Evolutionary conservation across 2,797 vertebrate genomes (phyloP).

Genomic region (Delichon dasypus): DNA sequence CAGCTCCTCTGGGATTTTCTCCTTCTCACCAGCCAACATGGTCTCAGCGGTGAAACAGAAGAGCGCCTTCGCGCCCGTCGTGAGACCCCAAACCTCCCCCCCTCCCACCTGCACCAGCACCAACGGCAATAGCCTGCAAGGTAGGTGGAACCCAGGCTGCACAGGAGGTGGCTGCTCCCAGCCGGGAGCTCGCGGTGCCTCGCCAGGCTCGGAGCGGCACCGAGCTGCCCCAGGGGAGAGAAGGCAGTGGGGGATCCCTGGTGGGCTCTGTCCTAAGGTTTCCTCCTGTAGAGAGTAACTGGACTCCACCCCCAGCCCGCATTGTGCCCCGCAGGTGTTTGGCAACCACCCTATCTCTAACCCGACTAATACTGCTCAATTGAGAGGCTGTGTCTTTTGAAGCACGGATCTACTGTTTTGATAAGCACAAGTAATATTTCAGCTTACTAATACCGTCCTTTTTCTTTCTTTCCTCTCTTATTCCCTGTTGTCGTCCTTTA

Average conservation of each 20-base stretch:
- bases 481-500: conserved; percentile 77
- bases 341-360: background rate
- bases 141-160: conserved; percentile 73
- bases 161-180: background rate
- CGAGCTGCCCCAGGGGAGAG: background rate
- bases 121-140: conserved; percentile 97
- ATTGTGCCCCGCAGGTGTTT: conserved; percentile 10
- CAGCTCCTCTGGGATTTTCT: conserved; percentile 97
- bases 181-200: background rate
- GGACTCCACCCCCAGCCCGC: background rate
- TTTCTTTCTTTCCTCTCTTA: conserved; percentile 74
- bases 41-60: conserved; percentile 99
- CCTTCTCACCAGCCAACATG: conserved; percentile 99
- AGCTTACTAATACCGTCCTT: conserved; percentile 70
- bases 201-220: background rate
- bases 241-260: background rate
- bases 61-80: conserved; percentile 96
- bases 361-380: conserved; percentile 29
- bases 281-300: background rate
- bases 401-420: conserved; percentile 50
- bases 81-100: conserved; percentile 94
- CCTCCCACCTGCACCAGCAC: conserved; percentile 96
- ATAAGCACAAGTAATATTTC: conserved; percentile 54
- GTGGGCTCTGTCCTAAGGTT: conserved; percentile 8
- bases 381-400: conserved; percentile 41